A percentile compares a stretch with the other conserved stretches of the same genome.
Evolutionary conservation across 2,797 vertebrate species (phyloP).

Genomic region (Gambelia wislizenii): DNA sequence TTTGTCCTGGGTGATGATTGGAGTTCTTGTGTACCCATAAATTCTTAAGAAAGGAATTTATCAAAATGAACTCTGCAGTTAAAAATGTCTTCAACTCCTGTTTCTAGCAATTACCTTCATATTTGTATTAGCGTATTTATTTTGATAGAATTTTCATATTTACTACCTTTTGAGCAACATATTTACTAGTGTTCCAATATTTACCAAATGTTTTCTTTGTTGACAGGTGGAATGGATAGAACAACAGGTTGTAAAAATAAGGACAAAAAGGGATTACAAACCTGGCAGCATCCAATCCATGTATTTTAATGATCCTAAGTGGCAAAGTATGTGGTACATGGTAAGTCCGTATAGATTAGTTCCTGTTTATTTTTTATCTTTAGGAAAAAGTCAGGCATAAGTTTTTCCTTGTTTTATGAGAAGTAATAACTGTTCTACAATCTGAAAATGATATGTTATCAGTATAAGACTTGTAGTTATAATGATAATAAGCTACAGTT

Average conservation of each 20-base stretch:
- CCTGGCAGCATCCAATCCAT: conserved; percentile 85
- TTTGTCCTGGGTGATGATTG: no score
- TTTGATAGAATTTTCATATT: conserved; percentile 41
- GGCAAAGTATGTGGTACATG: conserved; percentile 99
- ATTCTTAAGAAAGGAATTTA: conserved; percentile 27
- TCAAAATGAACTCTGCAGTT: conserved; percentile 24
- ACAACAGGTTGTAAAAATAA: conserved; percentile 96
- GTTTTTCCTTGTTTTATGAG: neutral
- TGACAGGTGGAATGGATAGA: conserved; percentile 97
- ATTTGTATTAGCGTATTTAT: conserved; percentile 35
- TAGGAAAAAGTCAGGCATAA: neutral
- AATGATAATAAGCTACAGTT: neutral
- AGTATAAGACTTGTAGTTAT: neutral
- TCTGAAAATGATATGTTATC: neutral
- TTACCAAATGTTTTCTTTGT: conserved; percentile 68
- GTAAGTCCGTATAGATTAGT: conserved; percentile 82
- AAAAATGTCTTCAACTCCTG: conserved; percentile 21
- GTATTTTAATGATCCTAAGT: conserved; percentile 98
- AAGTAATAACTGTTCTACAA: conserved; percentile 7
- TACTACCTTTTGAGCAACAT: neutral
- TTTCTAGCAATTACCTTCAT: conserved; percentile 44
- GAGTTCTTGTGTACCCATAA: no score
- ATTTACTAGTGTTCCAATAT: conserved; percentile 25
- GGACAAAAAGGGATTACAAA: conserved; percentile 98
- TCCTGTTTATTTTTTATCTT: neutral